phyloP scores from a whole-genome alignment of 2,888 invertebrate species.

The Pardosa pseudoannulata region DNA sequence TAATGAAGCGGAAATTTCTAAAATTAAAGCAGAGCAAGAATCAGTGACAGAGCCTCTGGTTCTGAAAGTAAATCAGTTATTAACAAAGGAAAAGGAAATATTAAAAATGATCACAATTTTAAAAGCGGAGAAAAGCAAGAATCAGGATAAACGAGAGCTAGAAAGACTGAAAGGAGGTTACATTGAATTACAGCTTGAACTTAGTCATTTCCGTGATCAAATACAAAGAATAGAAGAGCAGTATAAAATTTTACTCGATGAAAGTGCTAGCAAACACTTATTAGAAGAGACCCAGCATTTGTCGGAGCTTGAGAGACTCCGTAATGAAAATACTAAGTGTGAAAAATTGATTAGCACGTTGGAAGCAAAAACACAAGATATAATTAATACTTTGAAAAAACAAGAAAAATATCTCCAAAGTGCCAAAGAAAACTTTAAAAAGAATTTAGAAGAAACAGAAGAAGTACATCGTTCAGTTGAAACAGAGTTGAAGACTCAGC shows the following conservation, averaged over 20 bases:
- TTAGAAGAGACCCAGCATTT: slow-evolving; percentile 37
- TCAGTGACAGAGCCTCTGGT: slow-evolving; percentile 10
- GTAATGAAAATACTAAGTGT: slow-evolving; percentile 36
- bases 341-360: slow-evolving; percentile 47
- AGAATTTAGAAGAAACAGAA: slow-evolving; percentile 47
- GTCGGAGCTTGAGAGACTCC: slow-evolving; percentile 43
- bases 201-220: slow-evolving; percentile 48
- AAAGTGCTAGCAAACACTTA: slow-evolving; percentile 32
- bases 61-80: slow-evolving; percentile 31
- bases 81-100: slow-evolving; percentile 47
- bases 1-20: slow-evolving; percentile 26
- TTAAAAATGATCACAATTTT: slow-evolving; percentile 58
- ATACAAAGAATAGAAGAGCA: slow-evolving; percentile 46
- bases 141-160: slow-evolving; percentile 39
- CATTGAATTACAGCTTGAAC: slow-evolving; percentile 60
- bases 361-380: slow-evolving; percentile 21
- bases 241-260: slow-evolving; percentile 34
- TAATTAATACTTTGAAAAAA: slow-evolving; percentile 30
- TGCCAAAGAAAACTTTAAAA: slow-evolving; percentile 40
- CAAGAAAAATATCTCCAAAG: slow-evolving; percentile 53
- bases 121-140: slow-evolving; percentile 36
- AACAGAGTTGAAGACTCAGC: slow-evolving; percentile 67
- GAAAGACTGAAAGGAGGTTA: slow-evolving; percentile 58
- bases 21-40: slow-evolving; percentile 48
- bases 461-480: slow-evolving; percentile 70